Evolutionary conservation across 2,113 vertebrate species (phyloP).

Genomic region (Petrocephalus zakoni): DNA sequence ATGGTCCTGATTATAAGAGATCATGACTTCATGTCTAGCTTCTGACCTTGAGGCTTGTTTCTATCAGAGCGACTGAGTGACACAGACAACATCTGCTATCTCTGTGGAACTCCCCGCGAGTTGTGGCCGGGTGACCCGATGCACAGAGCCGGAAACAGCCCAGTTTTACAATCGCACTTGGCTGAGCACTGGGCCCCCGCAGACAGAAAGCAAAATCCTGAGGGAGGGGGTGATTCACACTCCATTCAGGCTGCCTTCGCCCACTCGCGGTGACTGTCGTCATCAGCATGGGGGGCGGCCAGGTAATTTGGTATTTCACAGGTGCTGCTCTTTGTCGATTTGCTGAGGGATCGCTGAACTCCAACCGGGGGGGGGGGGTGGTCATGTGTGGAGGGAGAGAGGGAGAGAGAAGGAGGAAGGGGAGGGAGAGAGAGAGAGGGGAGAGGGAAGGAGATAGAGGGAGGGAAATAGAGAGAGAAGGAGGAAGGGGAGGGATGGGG

Average conservation of each 20-base stretch:
- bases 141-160: conserved; percentile 2
- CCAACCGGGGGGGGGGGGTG: background rate
- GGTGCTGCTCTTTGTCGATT: background rate
- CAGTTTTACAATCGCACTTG: background rate
- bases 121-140: background rate
- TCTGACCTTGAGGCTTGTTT: background rate
- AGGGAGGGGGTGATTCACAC: conserved; percentile 10
- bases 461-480: background rate
- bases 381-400: background rate
- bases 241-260: background rate
- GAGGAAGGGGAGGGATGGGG: background rate
- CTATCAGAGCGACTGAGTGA: background rate
- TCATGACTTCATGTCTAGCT: background rate
- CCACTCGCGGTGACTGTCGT: background rate
- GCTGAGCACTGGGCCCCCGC: background rate
- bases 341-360: background rate
- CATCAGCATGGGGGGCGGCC: background rate
- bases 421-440: background rate
- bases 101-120: background rate
- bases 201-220: background rate
- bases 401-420: background rate
- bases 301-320: conserved; percentile 13
- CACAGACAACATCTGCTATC: conserved; percentile 5
- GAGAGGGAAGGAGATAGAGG: background rate
- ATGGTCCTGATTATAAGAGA: background rate